These are phyloP conservation scores for Tetragonula clypearis DNA, from an alignment of 1,140 invertebrate species.

Conservation along the genomic window DNA sequence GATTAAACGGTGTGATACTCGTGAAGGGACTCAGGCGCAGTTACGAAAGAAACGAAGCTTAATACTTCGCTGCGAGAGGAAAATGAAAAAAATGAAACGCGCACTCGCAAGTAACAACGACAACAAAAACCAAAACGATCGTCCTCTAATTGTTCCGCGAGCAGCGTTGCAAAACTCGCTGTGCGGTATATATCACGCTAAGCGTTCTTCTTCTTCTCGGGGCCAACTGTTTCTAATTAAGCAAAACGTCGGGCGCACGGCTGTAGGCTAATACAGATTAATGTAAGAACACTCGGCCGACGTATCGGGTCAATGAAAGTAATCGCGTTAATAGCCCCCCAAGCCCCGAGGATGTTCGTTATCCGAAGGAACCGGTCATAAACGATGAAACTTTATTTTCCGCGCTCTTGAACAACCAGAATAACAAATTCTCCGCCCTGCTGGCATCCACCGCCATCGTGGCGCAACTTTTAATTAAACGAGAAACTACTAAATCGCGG, in stretches of 20 bases:
- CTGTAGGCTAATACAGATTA: slow-evolving; percentile 20
- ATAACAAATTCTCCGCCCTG: slow-evolving; percentile 18
- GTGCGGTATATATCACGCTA: not conserved
- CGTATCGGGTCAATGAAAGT: slow-evolving; percentile 30
- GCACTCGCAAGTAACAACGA: not conserved
- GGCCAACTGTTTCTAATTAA: slow-evolving; percentile 13
- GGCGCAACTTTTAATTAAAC: slow-evolving; percentile 36
- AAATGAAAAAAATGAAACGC: not conserved
- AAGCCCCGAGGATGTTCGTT: not conserved
- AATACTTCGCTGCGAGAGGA: not conserved
- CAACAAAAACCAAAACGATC: not conserved
- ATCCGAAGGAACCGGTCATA: slow-evolving; percentile 25
- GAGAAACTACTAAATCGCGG: slow-evolving; percentile 8
- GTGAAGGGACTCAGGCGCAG: no score
- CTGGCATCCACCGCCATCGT: not conserved
- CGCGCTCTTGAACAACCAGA: slow-evolving; percentile 10
- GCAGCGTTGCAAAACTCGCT: not conserved
- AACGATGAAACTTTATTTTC: slow-evolving; percentile 36
- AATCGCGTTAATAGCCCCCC: slow-evolving; percentile 20
- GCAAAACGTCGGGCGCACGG: slow-evolving; percentile 31
- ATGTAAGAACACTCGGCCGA: slow-evolving; percentile 16
- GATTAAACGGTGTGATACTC: no score
- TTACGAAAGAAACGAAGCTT: not conserved
- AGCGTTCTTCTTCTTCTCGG: slow-evolving; percentile 8
- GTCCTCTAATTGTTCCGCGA: not conserved